phyloP scores from a whole-genome alignment of 2,888 invertebrate species.

The Amphipoea oculea region DNA sequence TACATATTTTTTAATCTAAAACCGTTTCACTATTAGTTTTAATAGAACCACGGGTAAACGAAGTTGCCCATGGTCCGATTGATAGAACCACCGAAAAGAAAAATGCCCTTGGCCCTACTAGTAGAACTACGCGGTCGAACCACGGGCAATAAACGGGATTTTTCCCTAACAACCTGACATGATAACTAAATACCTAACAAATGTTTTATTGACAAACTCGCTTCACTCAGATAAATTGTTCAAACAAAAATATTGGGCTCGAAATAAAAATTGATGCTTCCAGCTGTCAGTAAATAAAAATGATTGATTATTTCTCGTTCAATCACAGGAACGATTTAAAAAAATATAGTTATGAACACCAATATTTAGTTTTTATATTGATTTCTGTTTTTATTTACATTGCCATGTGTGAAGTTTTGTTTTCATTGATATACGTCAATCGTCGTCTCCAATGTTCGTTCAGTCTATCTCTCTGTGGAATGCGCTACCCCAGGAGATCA shows the following conservation, averaged over 20 bases:
- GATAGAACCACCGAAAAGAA: too few relatives aligned
- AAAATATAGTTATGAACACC: conserved; percentile 7
- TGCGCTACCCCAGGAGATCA: too few relatives aligned
- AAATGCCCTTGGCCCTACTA: too few relatives aligned
- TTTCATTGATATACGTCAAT: too few relatives aligned
- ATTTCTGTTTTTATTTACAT: conserved; percentile 20
- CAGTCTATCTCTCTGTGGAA: too few relatives aligned
- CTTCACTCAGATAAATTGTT: not conserved
- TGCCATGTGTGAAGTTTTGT: not conserved
- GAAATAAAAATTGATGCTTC: conserved; percentile 47
- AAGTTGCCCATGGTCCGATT: too few relatives aligned
- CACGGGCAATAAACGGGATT: too few relatives aligned
- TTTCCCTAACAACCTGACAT: not conserved
- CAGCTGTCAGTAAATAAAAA: conserved; percentile 38
- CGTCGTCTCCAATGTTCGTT: too few relatives aligned
- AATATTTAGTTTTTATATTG: conserved; percentile 49
- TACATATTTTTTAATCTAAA: too few relatives aligned
- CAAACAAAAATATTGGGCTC: conserved; percentile 38
- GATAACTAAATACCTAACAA: not conserved
- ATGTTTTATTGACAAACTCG: conserved; percentile 2
- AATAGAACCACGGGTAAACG: too few relatives aligned
- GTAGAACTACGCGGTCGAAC: too few relatives aligned
- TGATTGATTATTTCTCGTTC: conserved; percentile 59
- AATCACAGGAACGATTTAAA: conserved; percentile 40
- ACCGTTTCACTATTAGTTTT: too few relatives aligned